phyloP scores from a whole-genome alignment of 1,140 invertebrate genomes.

The Drosophila busckii region DNA sequence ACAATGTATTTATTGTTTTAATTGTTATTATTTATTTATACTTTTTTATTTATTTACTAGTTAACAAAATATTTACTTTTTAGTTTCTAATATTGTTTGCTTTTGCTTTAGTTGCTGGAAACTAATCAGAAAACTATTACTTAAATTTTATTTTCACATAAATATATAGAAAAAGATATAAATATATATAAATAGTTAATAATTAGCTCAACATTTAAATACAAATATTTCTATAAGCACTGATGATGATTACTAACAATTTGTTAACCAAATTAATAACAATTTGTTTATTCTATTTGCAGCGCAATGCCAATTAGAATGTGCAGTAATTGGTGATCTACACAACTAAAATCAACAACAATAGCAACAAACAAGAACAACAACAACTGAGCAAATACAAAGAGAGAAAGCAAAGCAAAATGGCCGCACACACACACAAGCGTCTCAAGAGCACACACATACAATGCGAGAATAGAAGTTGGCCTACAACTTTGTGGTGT shows the following conservation, averaged over 20 bases:
- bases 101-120: too few species aligned
- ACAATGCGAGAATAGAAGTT: constrained; percentile 29
- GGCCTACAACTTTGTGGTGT: constrained; percentile 3
- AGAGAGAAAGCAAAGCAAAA: constrained; percentile 1
- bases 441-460: constrained; percentile 23
- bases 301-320: constrained; percentile 22
- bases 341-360: constrained; percentile 15
- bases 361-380: constrained; percentile 17
- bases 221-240: too few species aligned
- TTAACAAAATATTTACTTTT: too few species aligned
- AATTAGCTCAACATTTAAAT: too few species aligned
- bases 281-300: neutral
- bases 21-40: too few species aligned
- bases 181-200: too few species aligned
- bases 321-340: constrained; percentile 28
- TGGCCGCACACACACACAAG: constrained; percentile 10
- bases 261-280: too few species aligned
- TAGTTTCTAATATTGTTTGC: too few species aligned
- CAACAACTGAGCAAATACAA: constrained; percentile 1
- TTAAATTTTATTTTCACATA: neutral
- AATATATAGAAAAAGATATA: too few species aligned
- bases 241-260: too few species aligned
- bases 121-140: neutral
- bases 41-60: too few species aligned
- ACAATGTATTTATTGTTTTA: too few species aligned